Conservation (phyloP, 2,113 vertebrate species). For the Saccopteryx leptura region DNA sequence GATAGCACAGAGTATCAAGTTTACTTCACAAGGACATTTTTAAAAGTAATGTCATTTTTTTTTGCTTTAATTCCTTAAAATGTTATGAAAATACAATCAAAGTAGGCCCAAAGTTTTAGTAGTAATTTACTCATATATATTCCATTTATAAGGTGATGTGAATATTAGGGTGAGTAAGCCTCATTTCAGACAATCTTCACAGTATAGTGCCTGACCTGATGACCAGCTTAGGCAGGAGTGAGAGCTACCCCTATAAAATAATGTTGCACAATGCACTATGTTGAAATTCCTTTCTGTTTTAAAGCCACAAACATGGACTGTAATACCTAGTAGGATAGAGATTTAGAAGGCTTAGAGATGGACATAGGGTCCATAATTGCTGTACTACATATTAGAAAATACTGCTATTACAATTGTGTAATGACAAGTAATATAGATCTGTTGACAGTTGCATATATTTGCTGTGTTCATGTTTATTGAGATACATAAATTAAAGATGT, state of each 20-base stretch:
- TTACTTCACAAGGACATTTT: conserved; percentile 11
- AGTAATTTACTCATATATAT: background rate
- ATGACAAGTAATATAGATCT: background rate
- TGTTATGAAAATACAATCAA: conserved; percentile 2
- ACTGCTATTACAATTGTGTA: background rate
- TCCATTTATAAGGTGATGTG: background rate
- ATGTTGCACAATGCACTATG: background rate
- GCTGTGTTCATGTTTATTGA: conserved; percentile 28
- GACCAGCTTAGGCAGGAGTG: background rate
- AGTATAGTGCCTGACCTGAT: background rate
- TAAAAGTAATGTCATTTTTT: background rate
- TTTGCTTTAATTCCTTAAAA: background rate
- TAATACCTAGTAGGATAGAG: background rate
- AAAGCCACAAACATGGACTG: background rate
- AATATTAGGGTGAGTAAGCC: background rate
- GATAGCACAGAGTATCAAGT: background rate
- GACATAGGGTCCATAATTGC: background rate
- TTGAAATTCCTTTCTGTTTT: background rate
- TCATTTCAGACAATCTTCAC: background rate
- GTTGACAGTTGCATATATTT: background rate
- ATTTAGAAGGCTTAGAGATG: conserved; percentile 2
- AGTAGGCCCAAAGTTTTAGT: background rate
- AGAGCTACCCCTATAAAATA: background rate
- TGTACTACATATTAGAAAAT: background rate
- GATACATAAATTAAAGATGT: background rate